phyloP scores from a whole-genome alignment of 2,888 invertebrate species.

The Galerucella pusilla region DNA sequence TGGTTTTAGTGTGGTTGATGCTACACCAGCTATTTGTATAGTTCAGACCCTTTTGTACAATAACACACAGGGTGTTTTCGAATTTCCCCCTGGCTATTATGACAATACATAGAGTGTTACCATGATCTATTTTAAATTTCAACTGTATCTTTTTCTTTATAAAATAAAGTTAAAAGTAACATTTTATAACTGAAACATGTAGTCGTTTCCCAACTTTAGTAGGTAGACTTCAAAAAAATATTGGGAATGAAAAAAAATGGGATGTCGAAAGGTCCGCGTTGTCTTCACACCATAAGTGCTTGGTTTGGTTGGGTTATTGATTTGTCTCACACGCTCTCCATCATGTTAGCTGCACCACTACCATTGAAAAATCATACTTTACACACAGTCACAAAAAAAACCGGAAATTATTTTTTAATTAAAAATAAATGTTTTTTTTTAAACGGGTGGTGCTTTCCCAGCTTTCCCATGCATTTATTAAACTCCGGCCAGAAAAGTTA shows the following conservation, averaged over 20 bases:
- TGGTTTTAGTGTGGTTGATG: too few species aligned
- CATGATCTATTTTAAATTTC: too few species aligned
- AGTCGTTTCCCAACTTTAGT: neutral
- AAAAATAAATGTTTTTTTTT: neutral
- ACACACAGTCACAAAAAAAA: neutral
- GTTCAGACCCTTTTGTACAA: too few species aligned
- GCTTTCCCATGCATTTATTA: conserved; percentile 37
- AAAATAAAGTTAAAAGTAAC: neutral
- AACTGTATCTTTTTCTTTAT: too few species aligned
- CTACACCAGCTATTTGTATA: too few species aligned
- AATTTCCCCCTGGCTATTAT: too few species aligned
- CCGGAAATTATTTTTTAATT: neutral
- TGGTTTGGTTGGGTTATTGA: conserved; percentile 61
- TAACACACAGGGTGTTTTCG: too few species aligned
- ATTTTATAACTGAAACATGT: neutral
- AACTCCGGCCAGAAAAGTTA: conserved; percentile 40
- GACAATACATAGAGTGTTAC: too few species aligned
- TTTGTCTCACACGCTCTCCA: conserved; percentile 58
- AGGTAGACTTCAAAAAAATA: conserved; percentile 58
- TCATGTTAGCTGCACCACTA: conserved; percentile 15
- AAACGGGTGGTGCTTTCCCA: neutral
- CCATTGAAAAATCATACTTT: neutral
- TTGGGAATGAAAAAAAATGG: conserved; percentile 59
- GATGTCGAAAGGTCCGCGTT: conserved; percentile 50
- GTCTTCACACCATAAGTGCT: conserved; percentile 51